Percentiles rank a stretch among this genome's conserved stretches.
Evolutionary conservation across 1,140 invertebrate species (phyloP).

Genomic region (Lordiphosa collinella): DNA sequence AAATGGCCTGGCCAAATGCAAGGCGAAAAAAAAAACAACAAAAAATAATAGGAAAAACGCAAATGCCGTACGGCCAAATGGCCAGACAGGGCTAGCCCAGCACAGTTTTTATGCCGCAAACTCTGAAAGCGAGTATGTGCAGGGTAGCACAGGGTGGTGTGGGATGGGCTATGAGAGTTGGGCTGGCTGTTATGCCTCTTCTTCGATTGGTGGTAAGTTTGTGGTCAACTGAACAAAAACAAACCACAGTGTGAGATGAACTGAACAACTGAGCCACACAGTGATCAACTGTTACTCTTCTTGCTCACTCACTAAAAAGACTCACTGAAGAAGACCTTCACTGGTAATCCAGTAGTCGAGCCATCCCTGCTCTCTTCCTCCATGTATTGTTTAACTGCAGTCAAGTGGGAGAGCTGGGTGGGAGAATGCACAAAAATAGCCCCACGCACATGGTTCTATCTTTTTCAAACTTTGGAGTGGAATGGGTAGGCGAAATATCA

Average conservation of each 20-base stretch:
- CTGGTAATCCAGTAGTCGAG: not conserved
- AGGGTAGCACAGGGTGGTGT: not conserved
- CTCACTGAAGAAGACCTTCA: too few species aligned
- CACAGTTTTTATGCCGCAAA: constrained; percentile 10
- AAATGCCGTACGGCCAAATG: constrained; percentile 62
- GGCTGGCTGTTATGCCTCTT: too few species aligned
- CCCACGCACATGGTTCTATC: constrained; percentile 24
- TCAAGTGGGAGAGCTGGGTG: constrained; percentile 6
- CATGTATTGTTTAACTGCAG: constrained; percentile 31
- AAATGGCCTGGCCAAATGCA: constrained; percentile 13
- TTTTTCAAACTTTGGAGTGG: not conserved
- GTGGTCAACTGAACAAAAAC: too few species aligned
- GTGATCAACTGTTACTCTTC: too few species aligned
- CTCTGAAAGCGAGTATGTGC: not conserved
- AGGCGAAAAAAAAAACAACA: not conserved
- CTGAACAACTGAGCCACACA: too few species aligned
- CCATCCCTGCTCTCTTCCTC: not conserved
- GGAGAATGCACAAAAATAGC: constrained; percentile 46
- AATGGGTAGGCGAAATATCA: constrained; percentile 28
- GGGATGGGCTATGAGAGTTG: too few species aligned
- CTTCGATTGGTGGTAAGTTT: too few species aligned
- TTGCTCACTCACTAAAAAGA: too few species aligned
- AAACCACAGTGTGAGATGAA: too few species aligned
- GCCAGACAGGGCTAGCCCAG: constrained; percentile 31
- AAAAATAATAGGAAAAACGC: constrained; percentile 7